Base-by-base conservation (phyloP, 1,140 invertebrate genomes). In the Hyposmocoma kahamanoa region DNA sequence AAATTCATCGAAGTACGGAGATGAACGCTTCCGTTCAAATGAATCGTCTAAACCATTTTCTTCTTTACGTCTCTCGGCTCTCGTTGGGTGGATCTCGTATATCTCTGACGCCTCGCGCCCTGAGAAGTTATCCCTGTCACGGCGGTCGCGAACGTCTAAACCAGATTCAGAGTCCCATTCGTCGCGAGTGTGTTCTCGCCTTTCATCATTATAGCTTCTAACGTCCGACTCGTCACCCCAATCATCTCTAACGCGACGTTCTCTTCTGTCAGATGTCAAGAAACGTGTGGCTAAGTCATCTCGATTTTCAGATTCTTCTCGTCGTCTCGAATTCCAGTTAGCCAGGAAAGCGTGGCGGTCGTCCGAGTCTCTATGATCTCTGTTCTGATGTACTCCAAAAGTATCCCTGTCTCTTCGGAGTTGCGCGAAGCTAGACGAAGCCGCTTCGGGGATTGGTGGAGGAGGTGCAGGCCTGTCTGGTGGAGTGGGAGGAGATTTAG, bases 401-500 rank as follows among this genome's bases (percentile, higher is more conserved):
- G 91, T 91, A 42, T 91, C 90, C 11, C 90, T 69, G 54, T 91
- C 90, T 49, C 91, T 89, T 0, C 90, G 84, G 46, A 90, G 90
- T 65, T 95, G 94, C 10, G 95, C 90, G 17, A 94, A 94, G 87
- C 90, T 57, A 87, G 93, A 59, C 0, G 87, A 78, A 15, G 30
- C 10, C 1, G 64, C 49, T 13, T 76, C 71, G 0, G 73, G 72
- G 18, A 15, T 6, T 1, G 83, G 82, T 5, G 82, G 77, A 0
- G 85, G 78, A 56, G 89, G 72, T 34, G 89, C 72, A 54, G 89
- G 66, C 53, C 81, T 74, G 66, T 89, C 78, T 0, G 89, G 88
- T 0, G 90, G 89, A 9, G 90, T 90, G n/a, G 89, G 89, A 1
- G 90, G 89, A 0, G 90, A 86, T 5, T 88, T 88, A 0, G 92